phyloP scores from a whole-genome alignment of 1,140 invertebrate genomes.

The Lethrus apterus region DNA sequence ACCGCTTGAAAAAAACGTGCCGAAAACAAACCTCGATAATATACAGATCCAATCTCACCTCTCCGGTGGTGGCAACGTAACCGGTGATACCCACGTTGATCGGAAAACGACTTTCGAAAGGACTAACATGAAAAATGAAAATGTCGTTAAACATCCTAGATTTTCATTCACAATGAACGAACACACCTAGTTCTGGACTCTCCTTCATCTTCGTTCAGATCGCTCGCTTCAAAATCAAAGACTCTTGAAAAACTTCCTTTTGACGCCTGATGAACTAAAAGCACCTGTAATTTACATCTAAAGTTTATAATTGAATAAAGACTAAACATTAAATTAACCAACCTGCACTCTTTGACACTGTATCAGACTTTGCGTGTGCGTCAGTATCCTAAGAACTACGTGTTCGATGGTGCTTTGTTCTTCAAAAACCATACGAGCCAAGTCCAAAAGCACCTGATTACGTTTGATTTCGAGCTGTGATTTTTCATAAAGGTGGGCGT shows the following conservation, averaged over 20 bases:
- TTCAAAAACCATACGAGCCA: constrained; percentile 94
- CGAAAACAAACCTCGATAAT: too few species aligned
- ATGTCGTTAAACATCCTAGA: constrained; percentile 7
- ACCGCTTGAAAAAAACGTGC: too few species aligned
- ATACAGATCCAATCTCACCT: too few species aligned
- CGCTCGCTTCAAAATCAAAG: constrained; percentile 83
- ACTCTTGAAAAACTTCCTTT: constrained; percentile 85
- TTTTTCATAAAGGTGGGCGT: constrained; percentile 90
- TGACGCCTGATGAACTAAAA: constrained; percentile 80
- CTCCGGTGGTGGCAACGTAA: constrained; percentile 91
- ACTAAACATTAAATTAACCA: constrained; percentile 23
- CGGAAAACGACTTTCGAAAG: constrained; percentile 88
- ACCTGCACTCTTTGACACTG: constrained; percentile 90
- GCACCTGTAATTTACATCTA: constrained; percentile 67
- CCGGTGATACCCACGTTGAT: constrained; percentile 95
- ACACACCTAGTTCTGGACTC: constrained; percentile 63
- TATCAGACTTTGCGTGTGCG: constrained; percentile 89
- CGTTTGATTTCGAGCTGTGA: constrained; percentile 90
- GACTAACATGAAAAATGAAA: constrained; percentile 48
- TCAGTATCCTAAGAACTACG: constrained; percentile 89
- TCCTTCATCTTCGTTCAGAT: constrained; percentile 64
- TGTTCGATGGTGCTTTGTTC: constrained; percentile 95
- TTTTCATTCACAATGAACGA: constrained; percentile 6
- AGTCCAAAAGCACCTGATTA: constrained; percentile 89
- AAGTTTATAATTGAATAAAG: too few species aligned